Conservation (phyloP, 1,140 invertebrate genomes). For the Aphaenogaster rudis region DNA sequence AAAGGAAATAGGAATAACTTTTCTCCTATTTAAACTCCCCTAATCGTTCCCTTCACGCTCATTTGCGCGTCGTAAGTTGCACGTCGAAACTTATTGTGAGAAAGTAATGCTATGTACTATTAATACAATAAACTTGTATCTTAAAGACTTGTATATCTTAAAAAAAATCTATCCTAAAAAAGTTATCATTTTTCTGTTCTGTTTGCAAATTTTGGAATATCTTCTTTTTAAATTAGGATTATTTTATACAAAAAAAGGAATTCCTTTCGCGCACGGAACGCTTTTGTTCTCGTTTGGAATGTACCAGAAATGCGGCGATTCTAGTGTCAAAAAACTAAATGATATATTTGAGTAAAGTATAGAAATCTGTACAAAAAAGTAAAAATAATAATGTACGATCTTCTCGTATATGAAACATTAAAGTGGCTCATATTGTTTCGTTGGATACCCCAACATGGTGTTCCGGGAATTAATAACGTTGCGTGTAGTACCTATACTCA, state of each 20-base stretch:
- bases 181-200: neutral
- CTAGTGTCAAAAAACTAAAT: neutral
- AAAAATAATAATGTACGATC: slow-evolving; percentile 18
- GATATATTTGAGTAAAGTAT: neutral
- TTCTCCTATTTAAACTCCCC: neutral
- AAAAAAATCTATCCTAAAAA: neutral
- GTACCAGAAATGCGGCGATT: neutral
- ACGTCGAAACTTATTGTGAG: neutral
- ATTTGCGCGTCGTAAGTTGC: neutral
- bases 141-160: neutral
- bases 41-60: neutral
- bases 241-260: neutral
- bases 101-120: neutral
- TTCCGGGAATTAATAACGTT: slow-evolving; percentile 30
- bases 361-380: neutral
- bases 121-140: neutral
- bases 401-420: slow-evolving; percentile 1
- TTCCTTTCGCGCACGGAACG: neutral
- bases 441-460: slow-evolving; percentile 3
- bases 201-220: neutral
- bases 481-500: neutral
- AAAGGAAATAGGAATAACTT: neutral
- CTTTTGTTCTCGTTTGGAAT: neutral
- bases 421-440: slow-evolving; percentile 15
- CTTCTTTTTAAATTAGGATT: neutral